Percentiles rank a stretch among this genome's conserved stretches.
These are phyloP conservation scores for Cryptus viduatorius DNA, from an alignment of 2,888 invertebrate genomes.

Conservation along the genomic window DNA sequence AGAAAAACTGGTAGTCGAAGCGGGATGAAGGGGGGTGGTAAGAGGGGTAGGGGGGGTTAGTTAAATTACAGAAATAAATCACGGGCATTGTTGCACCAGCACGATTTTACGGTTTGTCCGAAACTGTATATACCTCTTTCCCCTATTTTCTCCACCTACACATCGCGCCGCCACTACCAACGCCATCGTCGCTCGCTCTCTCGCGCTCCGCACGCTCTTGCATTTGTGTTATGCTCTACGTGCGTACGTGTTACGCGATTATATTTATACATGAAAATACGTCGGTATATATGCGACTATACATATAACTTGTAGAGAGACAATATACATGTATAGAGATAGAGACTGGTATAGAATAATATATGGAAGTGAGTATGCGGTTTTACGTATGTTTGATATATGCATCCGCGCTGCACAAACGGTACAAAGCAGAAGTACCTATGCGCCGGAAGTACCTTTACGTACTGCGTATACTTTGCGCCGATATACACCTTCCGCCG, in stretches of 20 bases:
- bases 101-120: constrained; percentile 71
- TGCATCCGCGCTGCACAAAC: not conserved
- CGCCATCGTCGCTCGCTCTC: constrained; percentile 8
- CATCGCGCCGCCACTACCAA: constrained; percentile 8
- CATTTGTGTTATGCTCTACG: constrained; percentile 35
- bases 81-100: constrained; percentile 74
- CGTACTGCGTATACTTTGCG: not conserved
- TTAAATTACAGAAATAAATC: constrained; percentile 78
- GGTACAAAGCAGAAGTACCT: not conserved
- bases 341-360: not conserved
- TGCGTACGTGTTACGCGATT: constrained; percentile 41
- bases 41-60: constrained; percentile 67
- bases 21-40: constrained; percentile 12
- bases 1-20: not conserved
- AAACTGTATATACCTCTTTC: constrained; percentile 56
- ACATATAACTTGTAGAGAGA: not conserved
- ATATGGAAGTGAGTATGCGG: constrained; percentile 34
- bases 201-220: not conserved
- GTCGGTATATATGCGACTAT: not conserved
- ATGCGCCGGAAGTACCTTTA: not conserved
- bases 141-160: not conserved
- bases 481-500: not conserved
- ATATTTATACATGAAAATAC: constrained; percentile 13
- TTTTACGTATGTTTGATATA: constrained; percentile 51
- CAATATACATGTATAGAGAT: not conserved